Conservation (phyloP, 2,113 vertebrate genomes). For the Gasterosteus nipponicus region DNA sequence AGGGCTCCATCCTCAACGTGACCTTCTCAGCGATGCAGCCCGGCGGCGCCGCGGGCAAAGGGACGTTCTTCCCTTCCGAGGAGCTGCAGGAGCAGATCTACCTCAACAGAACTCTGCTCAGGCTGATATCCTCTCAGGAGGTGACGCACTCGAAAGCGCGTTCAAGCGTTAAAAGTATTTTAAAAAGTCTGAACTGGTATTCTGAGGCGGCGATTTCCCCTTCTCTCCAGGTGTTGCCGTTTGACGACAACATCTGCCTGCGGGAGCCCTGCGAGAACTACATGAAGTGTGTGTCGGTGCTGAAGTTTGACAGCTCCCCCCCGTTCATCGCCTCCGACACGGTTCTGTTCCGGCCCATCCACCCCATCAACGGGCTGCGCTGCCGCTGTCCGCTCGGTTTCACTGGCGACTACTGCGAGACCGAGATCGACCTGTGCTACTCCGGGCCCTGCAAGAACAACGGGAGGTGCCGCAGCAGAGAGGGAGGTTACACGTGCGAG, state of each 20-base stretch:
- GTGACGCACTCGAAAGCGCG: constrained; percentile 35
- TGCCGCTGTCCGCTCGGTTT: constrained; percentile 94
- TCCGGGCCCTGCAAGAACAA: constrained; percentile 91
- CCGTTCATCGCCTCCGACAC: constrained; percentile 94
- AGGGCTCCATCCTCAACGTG: constrained; percentile 92
- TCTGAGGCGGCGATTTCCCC: neutral
- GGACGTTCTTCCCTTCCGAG: constrained; percentile 91
- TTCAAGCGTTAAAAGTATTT: neutral
- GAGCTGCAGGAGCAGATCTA: constrained; percentile 98
- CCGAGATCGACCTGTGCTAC: constrained; percentile 96
- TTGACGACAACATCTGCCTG: constrained; percentile 97
- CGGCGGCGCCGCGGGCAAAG: constrained; percentile 79
- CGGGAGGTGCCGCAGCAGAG: constrained; percentile 90
- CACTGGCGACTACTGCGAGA: constrained; percentile 95
- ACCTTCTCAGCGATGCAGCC: constrained; percentile 94
- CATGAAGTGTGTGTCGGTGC: constrained; percentile 97
- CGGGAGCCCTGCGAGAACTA: constrained; percentile 98
- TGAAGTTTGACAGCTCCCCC: constrained; percentile 94
- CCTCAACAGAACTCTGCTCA: constrained; percentile 92
- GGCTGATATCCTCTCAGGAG: constrained; percentile 89
- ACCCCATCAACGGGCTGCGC: constrained; percentile 92
- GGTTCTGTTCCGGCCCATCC: constrained; percentile 95
- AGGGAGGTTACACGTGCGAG: constrained; percentile 94
- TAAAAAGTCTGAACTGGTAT: neutral
- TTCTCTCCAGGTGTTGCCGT: constrained; percentile 87